Evolutionary conservation across 2,797 vertebrate species (phyloP), one percentile per base, ranked within the genome.

Genomic region (Tolypeutes matacus): DNA sequence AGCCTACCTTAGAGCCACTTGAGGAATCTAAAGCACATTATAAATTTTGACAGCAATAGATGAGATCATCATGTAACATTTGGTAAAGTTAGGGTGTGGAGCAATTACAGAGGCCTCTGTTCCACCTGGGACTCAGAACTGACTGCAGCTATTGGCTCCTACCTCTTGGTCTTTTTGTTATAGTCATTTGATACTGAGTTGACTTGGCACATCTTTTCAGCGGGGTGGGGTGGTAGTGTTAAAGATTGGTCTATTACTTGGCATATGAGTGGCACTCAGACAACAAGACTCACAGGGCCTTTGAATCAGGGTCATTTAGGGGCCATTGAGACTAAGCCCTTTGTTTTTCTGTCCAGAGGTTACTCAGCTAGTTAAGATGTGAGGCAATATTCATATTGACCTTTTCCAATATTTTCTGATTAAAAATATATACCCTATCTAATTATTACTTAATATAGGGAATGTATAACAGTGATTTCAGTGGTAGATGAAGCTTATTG

Each of bases 231-330:
- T 2, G 3, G n/a, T 3, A 7, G 1, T 70, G 13, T 51, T 60
- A n/a, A 36, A 65, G 8, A 31, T 75, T 73, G 67, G 3, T 81
- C 1, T 15, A 58, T 42, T 64, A 23, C 39, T 72, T n/a, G 25
- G 49, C 23, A 29, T 42, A 34, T n/a, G 36, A 42, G 17, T 69
- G 8, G 27, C 84, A 75, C n/a, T 90, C n/a, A 39, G 15, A 46
- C 49, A 42, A 49, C 7, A 70, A 7, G 31, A 64, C 23, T 82
- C 18, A n/a, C 20, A n/a, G n/a, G 82, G 80, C 34, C 49, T 72
- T 80, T 67, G 31, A 91, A 56, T 95, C 65, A 51, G 77, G 67
- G 51, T 85, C 64, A n/a, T 81, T 39, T 83, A 18, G 17, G 80
- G 27, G 18, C 49, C 64, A 65, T 34, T 34, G 25, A 73, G 2